Percentiles rank a stretch among this genome's conserved stretches.
Evolutionary conservation across 2,797 vertebrate genomes (phyloP).

Genomic region (Coilia nasus): DNA sequence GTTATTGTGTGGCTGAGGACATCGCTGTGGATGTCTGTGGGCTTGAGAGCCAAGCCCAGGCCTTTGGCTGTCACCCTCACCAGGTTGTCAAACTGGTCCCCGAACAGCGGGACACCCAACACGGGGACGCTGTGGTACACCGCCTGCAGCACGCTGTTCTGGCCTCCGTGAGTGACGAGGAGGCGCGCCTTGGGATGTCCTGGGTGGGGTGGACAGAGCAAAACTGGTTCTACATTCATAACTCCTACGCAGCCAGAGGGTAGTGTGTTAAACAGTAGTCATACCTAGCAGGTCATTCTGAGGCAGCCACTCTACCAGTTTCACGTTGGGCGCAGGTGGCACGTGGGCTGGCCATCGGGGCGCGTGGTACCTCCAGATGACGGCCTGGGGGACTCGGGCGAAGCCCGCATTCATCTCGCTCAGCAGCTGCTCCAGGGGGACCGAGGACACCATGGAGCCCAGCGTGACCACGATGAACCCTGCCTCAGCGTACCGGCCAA

Average conservation of each 20-base stretch:
- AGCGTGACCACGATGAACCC: constrained; percentile 71
- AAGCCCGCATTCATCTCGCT: constrained; percentile 69
- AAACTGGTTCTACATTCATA: no score
- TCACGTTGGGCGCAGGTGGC: constrained; percentile 63
- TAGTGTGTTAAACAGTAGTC: no score
- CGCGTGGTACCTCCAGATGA: constrained; percentile 68
- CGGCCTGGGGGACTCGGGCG: constrained; percentile 65
- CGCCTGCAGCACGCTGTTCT: constrained; percentile 77
- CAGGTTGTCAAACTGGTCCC: constrained; percentile 75
- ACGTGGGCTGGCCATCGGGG: constrained; percentile 64
- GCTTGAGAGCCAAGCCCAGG: constrained; percentile 64
- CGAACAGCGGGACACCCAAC: constrained; percentile 74
- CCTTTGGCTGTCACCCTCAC: constrained; percentile 68
- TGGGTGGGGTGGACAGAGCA: constrained; percentile 26
- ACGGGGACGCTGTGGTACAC: constrained; percentile 75
- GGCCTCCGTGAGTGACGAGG: constrained; percentile 74
- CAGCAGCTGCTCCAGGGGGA: constrained; percentile 54
- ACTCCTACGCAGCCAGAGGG: no score
- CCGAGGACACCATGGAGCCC: constrained; percentile 65
- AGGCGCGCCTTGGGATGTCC: constrained; percentile 69
- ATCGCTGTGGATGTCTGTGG: constrained; percentile 65
- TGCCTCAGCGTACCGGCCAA: constrained; percentile 59
- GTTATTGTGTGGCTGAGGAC: constrained; percentile 63
- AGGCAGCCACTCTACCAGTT: constrained; percentile 65
- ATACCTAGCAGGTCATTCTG: constrained; percentile 70